phyloP scores from a whole-genome alignment of 1,140 invertebrate genomes.

The Drosophila repleta region DNA sequence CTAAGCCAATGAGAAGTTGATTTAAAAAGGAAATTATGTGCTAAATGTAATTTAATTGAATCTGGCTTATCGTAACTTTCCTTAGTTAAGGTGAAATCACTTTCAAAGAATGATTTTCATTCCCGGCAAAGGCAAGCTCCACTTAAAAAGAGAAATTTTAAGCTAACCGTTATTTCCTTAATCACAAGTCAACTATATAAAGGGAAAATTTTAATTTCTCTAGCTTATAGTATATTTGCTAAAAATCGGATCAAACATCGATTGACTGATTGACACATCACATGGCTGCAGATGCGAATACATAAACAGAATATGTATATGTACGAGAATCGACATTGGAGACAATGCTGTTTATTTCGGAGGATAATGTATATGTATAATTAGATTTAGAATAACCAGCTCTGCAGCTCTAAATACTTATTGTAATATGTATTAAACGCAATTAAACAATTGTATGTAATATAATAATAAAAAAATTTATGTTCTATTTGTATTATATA shows the following conservation, averaged over 20 bases:
- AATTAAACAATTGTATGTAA: constrained; percentile 56
- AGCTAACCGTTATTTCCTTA: too few species aligned
- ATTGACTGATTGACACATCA: constrained; percentile 12
- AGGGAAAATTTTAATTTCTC: constrained; percentile 3
- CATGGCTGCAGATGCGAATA: background rate
- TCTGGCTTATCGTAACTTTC: too few species aligned
- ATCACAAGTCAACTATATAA: too few species aligned
- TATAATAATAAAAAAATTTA: constrained; percentile 31
- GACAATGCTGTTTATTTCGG: background rate
- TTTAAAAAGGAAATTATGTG: too few species aligned
- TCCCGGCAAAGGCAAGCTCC: too few species aligned
- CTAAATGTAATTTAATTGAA: too few species aligned
- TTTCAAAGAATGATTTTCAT: too few species aligned
- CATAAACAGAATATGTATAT: background rate
- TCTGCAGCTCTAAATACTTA: constrained; percentile 19
- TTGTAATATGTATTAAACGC: constrained; percentile 54
- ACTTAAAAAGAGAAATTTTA: too few species aligned
- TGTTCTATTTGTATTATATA: too few species aligned
- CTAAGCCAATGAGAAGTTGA: too few species aligned
- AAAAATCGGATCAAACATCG: background rate
- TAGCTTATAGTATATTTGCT: too few species aligned
- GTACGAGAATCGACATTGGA: background rate
- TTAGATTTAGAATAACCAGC: constrained; percentile 11
- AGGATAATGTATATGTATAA: constrained; percentile 26
- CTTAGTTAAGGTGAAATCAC: too few species aligned